Evolutionary conservation across 2,797 vertebrate genomes (phyloP), one percentile per base, ranked within the genome.

Genomic region (Melanotaenia maccullochi): DNA sequence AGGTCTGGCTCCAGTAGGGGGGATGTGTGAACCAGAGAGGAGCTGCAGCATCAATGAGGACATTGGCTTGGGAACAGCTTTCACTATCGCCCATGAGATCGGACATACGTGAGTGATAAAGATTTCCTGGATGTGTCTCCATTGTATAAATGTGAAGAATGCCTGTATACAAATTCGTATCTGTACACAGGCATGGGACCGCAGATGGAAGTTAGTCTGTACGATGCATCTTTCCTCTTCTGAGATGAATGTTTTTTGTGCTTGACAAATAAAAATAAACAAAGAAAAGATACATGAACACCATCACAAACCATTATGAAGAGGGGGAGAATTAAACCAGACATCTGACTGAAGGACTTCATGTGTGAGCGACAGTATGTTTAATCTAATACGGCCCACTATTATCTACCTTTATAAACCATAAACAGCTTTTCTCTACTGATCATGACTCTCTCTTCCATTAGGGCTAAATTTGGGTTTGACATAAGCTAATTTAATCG

Each of bases 21-120:
- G 98, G 60, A 98, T 99, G 98, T 99, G 98, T 8, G 98, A 99
- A 74, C 95, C 97, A 0, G 98, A 99, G 86, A 91, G 98, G 62
- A 99, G 98, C 87, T 99, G 98, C 90, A 99, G 97, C 90, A 97
- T 99, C 91, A 99, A 99, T 0, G 98, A 99, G 86, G 97, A 99
- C 92, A 99, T 99, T 1, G 98, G 98, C 52, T 93, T 99, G 81
- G 98, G 97, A 77, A 99, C 98, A 0, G 97, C 98, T 0, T 99
- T 99, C 93, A 99, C 97, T 78, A 99, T 99, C 9, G 97, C 98
- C 82, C 98, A 99, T 0, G 98, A 99, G 94, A 98, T 99, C 0
- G 98, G 98, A 89, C 98, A 99, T 94, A 99, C 97, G 98, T 99
- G 90, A 96, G 97, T 93, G 56, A 68, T 44, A 65, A 25, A 58